phyloP scores from a whole-genome alignment of 2,888 invertebrate genomes.

The Gonocerus acuteangulatus region DNA sequence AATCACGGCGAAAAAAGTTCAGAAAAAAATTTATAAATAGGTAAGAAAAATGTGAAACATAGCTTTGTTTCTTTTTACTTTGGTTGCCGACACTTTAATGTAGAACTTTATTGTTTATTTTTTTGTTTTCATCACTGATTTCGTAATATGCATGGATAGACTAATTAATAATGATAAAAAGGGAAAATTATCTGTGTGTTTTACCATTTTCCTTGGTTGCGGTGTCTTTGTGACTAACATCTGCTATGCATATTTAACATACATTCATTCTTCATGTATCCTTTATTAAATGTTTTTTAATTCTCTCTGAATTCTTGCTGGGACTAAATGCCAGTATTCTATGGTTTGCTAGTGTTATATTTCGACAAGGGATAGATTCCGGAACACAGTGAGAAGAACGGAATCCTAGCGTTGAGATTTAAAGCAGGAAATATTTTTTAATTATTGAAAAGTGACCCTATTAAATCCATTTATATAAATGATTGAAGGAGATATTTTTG shows the following conservation, averaged over 20 bases:
- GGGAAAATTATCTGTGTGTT: too few relatives aligned
- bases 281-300: too few relatives aligned
- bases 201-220: not conserved
- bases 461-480: too few relatives aligned
- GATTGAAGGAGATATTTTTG: too few relatives aligned
- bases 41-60: slow-evolving; percentile 24
- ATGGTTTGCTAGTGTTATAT: too few relatives aligned
- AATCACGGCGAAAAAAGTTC: slow-evolving; percentile 29
- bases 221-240: not conserved
- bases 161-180: not conserved
- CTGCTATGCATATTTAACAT: not conserved
- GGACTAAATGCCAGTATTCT: too few relatives aligned
- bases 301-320: too few relatives aligned
- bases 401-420: too few relatives aligned
- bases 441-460: too few relatives aligned
- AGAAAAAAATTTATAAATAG: slow-evolving; percentile 32
- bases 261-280: not conserved
- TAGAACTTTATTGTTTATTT: not conserved
- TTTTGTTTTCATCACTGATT: not conserved
- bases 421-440: too few relatives aligned
- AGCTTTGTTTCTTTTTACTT: not conserved
- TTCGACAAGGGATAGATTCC: too few relatives aligned
- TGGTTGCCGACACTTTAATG: not conserved
- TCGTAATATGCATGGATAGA: not conserved
- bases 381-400: too few relatives aligned